A percentile compares a stretch with the other conserved stretches of the same genome.
Conservation (phyloP, 1,140 invertebrate genomes). For the Drosophila eugracilis region DNA sequence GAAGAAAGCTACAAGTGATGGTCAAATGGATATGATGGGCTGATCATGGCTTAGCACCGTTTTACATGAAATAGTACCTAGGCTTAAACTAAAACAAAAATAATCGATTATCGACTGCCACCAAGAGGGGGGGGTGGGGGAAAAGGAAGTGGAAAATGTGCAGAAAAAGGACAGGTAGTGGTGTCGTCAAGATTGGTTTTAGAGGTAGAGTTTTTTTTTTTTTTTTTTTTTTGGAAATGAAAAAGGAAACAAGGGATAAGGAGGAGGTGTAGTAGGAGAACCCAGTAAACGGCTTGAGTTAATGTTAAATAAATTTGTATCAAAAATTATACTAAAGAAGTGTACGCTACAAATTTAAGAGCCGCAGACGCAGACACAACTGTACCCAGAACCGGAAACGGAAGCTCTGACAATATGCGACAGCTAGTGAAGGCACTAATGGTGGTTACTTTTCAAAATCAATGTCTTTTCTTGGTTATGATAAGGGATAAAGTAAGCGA, state of each 20-base stretch:
- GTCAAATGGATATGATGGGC: not conserved
- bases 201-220: not conserved
- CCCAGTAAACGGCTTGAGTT: conserved; percentile 70
- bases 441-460: not conserved
- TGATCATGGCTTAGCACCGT: conserved; percentile 65
- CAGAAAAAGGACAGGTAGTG: not conserved
- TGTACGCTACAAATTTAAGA: conserved; percentile 55
- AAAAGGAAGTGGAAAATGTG: too few species aligned
- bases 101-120: conserved; percentile 61
- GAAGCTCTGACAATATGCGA: not conserved
- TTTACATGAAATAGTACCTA: conserved; percentile 65
- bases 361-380: conserved; percentile 54
- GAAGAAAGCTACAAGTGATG: conserved; percentile 35
- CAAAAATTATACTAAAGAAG: conserved; percentile 71
- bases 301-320: conserved; percentile 46
- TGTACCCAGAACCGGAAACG: conserved; percentile 28
- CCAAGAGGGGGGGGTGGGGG: conserved; percentile 25
- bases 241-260: not conserved
- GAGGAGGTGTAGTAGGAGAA: conserved; percentile 4
- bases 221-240: too few species aligned
- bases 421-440: conserved; percentile 1
- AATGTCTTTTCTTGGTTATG: not conserved
- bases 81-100: conserved; percentile 68
- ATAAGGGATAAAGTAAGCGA: too few species aligned
- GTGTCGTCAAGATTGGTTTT: not conserved